Base-by-base conservation (phyloP, 2,888 invertebrate species). In the Perizoma affinitatum region DNA sequence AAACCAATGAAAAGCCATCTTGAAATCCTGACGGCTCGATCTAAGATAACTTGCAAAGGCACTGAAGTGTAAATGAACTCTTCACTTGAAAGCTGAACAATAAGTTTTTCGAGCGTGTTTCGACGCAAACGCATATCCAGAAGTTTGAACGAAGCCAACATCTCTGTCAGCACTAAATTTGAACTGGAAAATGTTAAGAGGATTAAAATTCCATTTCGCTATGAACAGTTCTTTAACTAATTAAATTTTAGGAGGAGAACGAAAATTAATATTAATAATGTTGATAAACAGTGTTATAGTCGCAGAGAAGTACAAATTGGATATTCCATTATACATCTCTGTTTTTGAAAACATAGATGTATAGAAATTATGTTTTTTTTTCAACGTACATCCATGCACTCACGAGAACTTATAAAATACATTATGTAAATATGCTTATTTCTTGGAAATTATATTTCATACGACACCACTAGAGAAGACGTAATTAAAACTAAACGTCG, bases 121-220 rank as follows among this genome's bases (percentile, higher is more conserved):
- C 84, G 79, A 11, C 76, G 79, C 8, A 73, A 65, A 42, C 68
- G 60, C 60, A 84, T 72, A 70, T 84, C 77, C 11, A 82, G 54
- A 41, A 84, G 75, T 68, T 76, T 77, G n/a, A 77, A 54, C 5
- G 75, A 74, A n/a, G 69, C 68, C 46, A 80, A 61, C 53, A 79
- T 43, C 74, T 86, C 86, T 4, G 83, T 82, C 40, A 83, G 52
- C 53, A 83, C 67, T 59, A 86, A 69, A 67, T 84, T 86, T 55
- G 78, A 71, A 46, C 86, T 85, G 79, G 10, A 64, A 66, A 58
- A 45, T 36, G 8, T 46, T 45, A 45, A 58, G 33, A 47, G 22
- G 54, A 54, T 54, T 50, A 58, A 22, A 44, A 7, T 22, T 22
- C 6, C 6, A 44, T 7, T 44, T 22, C 6, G 3, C 22, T 44